These are phyloP conservation scores for Scaptomyza cyrtandrae DNA, from an alignment of 2,888 invertebrate genomes.

Conservation along the genomic window DNA sequence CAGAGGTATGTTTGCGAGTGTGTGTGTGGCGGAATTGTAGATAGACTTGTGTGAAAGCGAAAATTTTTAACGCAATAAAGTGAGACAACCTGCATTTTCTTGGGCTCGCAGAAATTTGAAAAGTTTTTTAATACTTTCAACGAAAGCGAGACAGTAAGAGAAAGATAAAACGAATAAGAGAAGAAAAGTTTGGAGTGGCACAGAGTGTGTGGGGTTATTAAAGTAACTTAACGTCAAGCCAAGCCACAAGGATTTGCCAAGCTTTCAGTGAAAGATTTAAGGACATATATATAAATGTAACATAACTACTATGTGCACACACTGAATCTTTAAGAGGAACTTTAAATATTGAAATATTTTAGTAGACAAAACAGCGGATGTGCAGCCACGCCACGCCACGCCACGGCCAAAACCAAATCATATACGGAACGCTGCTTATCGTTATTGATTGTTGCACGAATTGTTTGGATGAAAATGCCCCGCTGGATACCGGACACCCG, in stretches of 20 bases:
- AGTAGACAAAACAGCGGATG: slow-evolving; percentile 22
- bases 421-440: slow-evolving; percentile 33
- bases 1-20: slow-evolving; percentile 4
- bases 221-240: slow-evolving; percentile 27
- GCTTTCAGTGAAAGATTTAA: slow-evolving; percentile 19
- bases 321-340: slow-evolving; percentile 32
- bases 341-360: slow-evolving; percentile 25
- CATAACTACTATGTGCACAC: slow-evolving; percentile 42
- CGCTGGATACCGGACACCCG: slow-evolving; percentile 6
- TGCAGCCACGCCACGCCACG: slow-evolving; percentile 13
- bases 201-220: background rate
- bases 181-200: background rate
- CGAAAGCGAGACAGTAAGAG: slow-evolving; percentile 3
- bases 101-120: slow-evolving; percentile 64
- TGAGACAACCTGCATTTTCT: slow-evolving; percentile 63
- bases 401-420: slow-evolving; percentile 1
- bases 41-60: slow-evolving; percentile 65
- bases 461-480: slow-evolving; percentile 30
- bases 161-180: background rate
- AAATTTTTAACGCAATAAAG: slow-evolving; percentile 72
- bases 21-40: slow-evolving; percentile 32
- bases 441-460: slow-evolving; percentile 61
- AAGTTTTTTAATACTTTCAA: slow-evolving; percentile 69
- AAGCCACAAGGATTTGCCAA: slow-evolving; percentile 37
- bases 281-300: slow-evolving; percentile 15